These are phyloP conservation scores for Rotaria macrura DNA, from an alignment of 2,888 invertebrate genomes.

Conservation along the genomic window DNA sequence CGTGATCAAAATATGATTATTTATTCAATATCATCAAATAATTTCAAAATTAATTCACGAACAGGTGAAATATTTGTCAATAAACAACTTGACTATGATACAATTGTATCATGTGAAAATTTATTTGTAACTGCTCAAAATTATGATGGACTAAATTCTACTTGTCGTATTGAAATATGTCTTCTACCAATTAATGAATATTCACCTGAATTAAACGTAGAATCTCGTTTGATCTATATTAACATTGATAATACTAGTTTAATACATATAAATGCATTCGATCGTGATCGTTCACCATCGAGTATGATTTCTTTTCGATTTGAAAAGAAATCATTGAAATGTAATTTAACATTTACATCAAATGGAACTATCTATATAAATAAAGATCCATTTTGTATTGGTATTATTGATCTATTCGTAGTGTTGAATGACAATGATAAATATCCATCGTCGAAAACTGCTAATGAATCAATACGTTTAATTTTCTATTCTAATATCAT, in stretches of 20 bases:
- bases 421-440: neutral
- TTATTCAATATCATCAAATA: neutral
- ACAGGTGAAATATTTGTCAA: slow-evolving; percentile 6
- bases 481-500: neutral
- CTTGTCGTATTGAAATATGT: neutral
- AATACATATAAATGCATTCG: neutral
- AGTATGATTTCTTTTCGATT: neutral
- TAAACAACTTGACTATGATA: neutral
- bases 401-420: neutral
- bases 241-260: neutral
- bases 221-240: neutral
- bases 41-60: neutral
- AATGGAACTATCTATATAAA: neutral
- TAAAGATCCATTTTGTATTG: neutral
- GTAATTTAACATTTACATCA: neutral
- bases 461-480: neutral
- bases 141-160: neutral
- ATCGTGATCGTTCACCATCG: neutral
- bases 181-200: slow-evolving; percentile 4
- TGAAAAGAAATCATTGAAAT: neutral
- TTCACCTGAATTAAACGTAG: neutral
- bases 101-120: neutral
- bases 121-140: neutral
- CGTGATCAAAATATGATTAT: neutral
- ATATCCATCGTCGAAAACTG: neutral